Conservation (phyloP, 2,113 vertebrate genomes). For the Hippocampus mohnikei region DNA sequence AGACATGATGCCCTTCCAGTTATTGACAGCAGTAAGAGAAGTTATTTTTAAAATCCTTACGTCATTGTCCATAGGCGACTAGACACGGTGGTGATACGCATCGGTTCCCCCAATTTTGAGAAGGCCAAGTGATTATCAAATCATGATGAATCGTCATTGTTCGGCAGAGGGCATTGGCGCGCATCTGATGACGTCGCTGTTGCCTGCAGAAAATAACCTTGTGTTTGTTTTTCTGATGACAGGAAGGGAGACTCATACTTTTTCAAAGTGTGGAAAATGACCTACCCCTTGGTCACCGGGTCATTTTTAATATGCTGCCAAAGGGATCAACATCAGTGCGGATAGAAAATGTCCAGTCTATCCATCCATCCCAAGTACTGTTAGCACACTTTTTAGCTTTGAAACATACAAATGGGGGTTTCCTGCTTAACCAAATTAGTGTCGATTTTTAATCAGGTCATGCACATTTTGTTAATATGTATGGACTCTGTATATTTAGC, state of each 20-base stretch:
- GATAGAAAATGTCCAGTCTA: background rate
- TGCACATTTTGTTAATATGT: background rate
- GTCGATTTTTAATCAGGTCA: background rate
- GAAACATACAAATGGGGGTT: background rate
- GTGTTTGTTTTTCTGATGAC: constrained; percentile 29
- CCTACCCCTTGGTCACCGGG: constrained; percentile 11
- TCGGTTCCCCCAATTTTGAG: background rate
- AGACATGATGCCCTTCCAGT: background rate
- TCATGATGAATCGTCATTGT: constrained; percentile 9
- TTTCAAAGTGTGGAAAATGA: constrained; percentile 21
- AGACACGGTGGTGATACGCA: background rate
- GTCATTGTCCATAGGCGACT: background rate
- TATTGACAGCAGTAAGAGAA: background rate
- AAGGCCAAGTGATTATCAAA: background rate
- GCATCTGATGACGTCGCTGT: constrained; percentile 9
- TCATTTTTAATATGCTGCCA: constrained; percentile 6
- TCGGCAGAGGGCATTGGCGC: constrained; percentile 13
- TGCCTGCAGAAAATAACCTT: constrained; percentile 30
- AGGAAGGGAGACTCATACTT: constrained; percentile 11
- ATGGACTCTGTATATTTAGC: constrained; percentile 43
- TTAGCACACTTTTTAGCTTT: background rate
- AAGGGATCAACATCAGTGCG: background rate
- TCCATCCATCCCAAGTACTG: background rate
- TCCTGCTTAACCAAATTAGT: background rate
- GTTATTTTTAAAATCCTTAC: background rate